Evolutionary conservation across 2,888 invertebrate species (phyloP).

Genomic region (Apocheima hispidaria): DNA sequence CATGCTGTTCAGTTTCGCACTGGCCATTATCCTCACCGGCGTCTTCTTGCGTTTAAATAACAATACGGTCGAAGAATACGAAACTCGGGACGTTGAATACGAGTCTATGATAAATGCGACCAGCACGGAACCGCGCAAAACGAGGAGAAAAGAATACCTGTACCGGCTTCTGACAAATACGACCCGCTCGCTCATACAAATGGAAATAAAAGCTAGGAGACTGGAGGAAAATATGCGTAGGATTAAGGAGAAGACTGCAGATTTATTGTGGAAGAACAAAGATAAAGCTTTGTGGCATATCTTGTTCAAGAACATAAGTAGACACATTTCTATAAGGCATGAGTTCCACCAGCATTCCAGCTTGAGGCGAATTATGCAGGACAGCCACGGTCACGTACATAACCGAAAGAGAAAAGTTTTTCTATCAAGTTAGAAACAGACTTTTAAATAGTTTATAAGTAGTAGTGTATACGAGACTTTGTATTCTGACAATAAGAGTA

Average conservation of each 20-base stretch:
- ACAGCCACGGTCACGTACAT: conserved; percentile 64
- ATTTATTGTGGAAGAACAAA: conserved; percentile 85
- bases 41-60: conserved; percentile 61
- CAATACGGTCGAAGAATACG: conserved; percentile 50
- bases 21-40: conserved; percentile 68
- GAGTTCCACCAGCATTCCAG: conserved; percentile 83
- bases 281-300: conserved; percentile 85
- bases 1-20: conserved; percentile 72
- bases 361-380: conserved; percentile 78
- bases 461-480: conserved; percentile 57
- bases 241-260: conserved; percentile 85
- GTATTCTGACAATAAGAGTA: conserved; percentile 65
- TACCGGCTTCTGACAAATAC: conserved; percentile 85
- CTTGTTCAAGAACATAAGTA: conserved; percentile 84
- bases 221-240: conserved; percentile 86
- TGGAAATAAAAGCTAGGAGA: conserved; percentile 86
- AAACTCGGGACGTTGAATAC: conserved; percentile 64
- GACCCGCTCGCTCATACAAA: conserved; percentile 85
- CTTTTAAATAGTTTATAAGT: conserved; percentile 49
- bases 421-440: conserved; percentile 54
- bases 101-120: conserved; percentile 74
- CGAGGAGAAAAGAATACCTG: conserved; percentile 82
- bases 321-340: conserved; percentile 81
- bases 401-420: conserved; percentile 69
- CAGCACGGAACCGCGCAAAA: conserved; percentile 67